These are phyloP conservation scores for Hyposoter dolosus DNA, from an alignment of 2,888 invertebrate species.

Conservation along the genomic window DNA sequence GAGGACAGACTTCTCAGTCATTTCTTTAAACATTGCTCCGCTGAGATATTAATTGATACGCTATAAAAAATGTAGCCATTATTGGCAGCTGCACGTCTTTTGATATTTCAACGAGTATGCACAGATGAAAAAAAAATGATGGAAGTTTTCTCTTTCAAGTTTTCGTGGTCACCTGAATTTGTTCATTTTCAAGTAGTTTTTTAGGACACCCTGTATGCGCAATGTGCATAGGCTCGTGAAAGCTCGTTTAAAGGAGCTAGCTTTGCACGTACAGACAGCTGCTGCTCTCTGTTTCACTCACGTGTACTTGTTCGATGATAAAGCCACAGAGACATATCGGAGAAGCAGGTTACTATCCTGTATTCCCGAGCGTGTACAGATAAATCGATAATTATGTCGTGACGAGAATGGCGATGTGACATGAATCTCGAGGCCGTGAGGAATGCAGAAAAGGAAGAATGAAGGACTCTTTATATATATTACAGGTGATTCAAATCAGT, in stretches of 20 bases:
- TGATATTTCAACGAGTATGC: background rate
- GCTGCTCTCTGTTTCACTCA: background rate
- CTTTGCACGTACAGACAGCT: constrained; percentile 29
- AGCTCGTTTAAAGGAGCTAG: constrained; percentile 24
- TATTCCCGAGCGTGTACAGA: constrained; percentile 22
- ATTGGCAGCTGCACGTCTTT: background rate
- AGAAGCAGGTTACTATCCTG: constrained; percentile 59
- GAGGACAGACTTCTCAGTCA: background rate
- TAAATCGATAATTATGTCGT: constrained; percentile 74
- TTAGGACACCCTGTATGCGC: background rate
- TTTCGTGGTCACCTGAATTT: background rate
- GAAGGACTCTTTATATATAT: background rate
- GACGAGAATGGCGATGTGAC: constrained; percentile 21
- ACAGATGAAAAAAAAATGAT: background rate
- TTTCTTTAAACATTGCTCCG: background rate
- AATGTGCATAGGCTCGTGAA: constrained; percentile 13
- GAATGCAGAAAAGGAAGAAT: background rate
- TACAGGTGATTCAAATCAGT: background rate
- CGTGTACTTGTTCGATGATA: constrained; percentile 3
- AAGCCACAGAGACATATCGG: constrained; percentile 51
- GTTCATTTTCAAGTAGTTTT: background rate
- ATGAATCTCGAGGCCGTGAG: background rate
- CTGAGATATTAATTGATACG: background rate
- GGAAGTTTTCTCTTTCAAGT: background rate
- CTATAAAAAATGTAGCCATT: background rate